Base-by-base conservation (phyloP, 2,888 invertebrate genomes). In the Alcis repandata region DNA sequence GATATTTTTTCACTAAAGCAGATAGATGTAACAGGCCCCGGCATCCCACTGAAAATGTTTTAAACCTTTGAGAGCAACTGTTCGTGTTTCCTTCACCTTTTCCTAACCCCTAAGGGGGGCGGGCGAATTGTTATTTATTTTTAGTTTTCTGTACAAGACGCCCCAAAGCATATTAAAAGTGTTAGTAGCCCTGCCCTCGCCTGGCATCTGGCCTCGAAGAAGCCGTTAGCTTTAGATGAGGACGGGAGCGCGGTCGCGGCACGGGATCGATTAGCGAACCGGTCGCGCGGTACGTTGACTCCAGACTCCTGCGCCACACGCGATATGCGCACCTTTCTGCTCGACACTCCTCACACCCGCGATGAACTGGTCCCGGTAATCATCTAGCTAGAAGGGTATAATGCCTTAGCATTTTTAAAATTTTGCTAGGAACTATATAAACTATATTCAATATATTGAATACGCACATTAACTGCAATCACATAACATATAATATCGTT, bases 251-350 rank as follows among this genome's bases (percentile, higher is more conserved):
- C 86, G 79, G 79, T 84, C 82, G 87, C 80, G 86, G 80, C 41
- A 36, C 54, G 49, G 90, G 90, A 91, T 86, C 91, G 91, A 92
- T 92, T 91, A 93, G 88, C 85, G 87, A 92, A 93, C 92, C 92
- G 93, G 92, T 92, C 88, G 74, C 76, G 32, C 78, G 82, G 91
- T 85, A 82, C 93, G 84, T 93, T 92, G 93, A 92, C 92, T 92
- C 92, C 89, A 80, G 84, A 83, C 86, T 82, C 77, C 79, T 82
- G 85, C 82, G 82, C 84, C 84, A 78, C 75, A 81, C 83, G 86
- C 85, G 83, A 87, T 86, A 84, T 86, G 84, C 83, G 82, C 84
- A 85, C 83, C 80, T 84, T 81, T 80, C 79, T 27, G 82, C 73
- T 22, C 45, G 36, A 45, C 15, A 27, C 38, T 36, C 17, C 41